Base-by-base conservation (phyloP, 2,113 vertebrate genomes). In the Ornithorhynchus anatinus region DNA sequence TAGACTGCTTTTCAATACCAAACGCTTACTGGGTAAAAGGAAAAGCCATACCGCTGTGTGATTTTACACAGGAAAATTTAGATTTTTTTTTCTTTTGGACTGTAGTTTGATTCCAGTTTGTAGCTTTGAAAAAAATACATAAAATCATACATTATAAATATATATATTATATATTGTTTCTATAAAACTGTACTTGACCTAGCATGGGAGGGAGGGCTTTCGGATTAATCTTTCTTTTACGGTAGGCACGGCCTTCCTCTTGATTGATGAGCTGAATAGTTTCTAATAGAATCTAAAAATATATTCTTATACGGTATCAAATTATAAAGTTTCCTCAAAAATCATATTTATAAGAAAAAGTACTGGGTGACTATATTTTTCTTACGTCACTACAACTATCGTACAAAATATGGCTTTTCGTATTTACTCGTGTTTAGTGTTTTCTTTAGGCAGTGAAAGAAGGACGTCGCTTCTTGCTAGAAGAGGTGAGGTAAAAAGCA, bases 381-480 rank as follows among this genome's bases (percentile, higher is more conserved):
- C 68, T 42, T 84, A 83, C 73, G 78, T 88, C 74, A 42, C 61
- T 84, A 77, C 48, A 79, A 79, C 69, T 66, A 69, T 79, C 87
- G 91, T 81, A 93, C 92, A 88, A 93, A 84, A 90, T 92, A 93
- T 91, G 90, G 89, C 91, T 94, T 94, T 87, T 88, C 81, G 84
- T 36, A 64, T 70, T 70, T 54, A 63, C 75, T 79, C 72, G 79
- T 72, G 43, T 79, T 84, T 92, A 91, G 81, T 90, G 86, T 91
- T 88, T 91, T 84, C 69, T 58, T 84, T 82, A 90, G 89, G 87
- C 82, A 91, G 86, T 80, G 80, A 88, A 86, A 81, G 80, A 88
- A 84, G 67, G 76, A 66, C 64, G 57, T 81, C 82, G 71, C 40
- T 63, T 59, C 47, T 78, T 69, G n/a, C n/a, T n/a, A 77, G 79